Evolutionary conservation across 2,888 invertebrate genomes (phyloP).

Genomic region (Drosophila dives): DNA sequence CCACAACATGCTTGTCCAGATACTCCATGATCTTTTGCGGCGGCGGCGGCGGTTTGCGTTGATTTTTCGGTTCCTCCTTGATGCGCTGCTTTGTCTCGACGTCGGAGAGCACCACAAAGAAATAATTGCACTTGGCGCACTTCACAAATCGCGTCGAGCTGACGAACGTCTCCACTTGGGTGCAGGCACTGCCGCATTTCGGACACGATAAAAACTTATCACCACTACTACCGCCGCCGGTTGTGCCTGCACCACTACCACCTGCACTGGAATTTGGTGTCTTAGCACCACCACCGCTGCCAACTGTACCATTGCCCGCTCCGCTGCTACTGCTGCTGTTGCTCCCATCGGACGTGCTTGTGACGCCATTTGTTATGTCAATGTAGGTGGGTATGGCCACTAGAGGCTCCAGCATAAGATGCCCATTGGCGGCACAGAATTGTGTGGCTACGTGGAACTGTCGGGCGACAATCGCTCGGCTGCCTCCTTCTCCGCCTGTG

Average conservation of each 20-base stretch:
- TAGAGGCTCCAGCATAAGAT: constrained; percentile 41
- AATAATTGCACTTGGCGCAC: constrained; percentile 99
- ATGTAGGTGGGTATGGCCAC: constrained; percentile 66
- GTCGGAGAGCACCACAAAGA: constrained; percentile 97
- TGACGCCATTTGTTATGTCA: constrained; percentile 67
- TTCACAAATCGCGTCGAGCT: constrained; percentile 98
- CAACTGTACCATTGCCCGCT: constrained; percentile 24
- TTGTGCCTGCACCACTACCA: constrained; percentile 47
- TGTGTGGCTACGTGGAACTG: constrained; percentile 62
- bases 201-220: constrained; percentile 95
- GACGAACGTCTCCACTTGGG: constrained; percentile 98
- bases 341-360: constrained; percentile 43
- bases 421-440: constrained; percentile 35
- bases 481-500: constrained; percentile 4
- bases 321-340: constrained; percentile 24
- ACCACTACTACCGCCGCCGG: constrained; percentile 56
- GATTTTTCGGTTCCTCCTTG: constrained; percentile 90
- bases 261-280: constrained; percentile 38
- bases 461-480: constrained; percentile 26
- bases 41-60: constrained; percentile 95
- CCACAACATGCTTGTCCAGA: constrained; percentile 97
- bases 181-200: constrained; percentile 98
- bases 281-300: constrained; percentile 6
- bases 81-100: constrained; percentile 94
- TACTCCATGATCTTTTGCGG: constrained; percentile 99